Evolutionary conservation across 30 jellyfish, hydroid and myxozoan genomes (phyloP).

Genomic region (Hydractinia echinata): DNA sequence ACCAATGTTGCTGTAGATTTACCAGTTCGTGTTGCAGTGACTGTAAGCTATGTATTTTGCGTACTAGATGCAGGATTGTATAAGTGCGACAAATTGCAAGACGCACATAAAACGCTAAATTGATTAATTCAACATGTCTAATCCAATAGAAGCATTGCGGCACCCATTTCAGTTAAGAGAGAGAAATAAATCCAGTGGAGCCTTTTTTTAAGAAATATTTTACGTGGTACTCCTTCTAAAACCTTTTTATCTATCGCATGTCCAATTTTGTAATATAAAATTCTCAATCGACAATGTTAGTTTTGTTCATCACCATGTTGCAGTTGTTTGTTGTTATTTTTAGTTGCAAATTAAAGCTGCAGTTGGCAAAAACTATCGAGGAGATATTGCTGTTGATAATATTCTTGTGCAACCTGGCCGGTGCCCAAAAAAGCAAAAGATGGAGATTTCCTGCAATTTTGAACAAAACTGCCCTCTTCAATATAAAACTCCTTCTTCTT

Average conservation of each 20-base stretch:
- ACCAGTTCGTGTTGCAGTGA: background rate
- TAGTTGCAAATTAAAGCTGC: background rate
- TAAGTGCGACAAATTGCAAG: too few species aligned
- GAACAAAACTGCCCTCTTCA: background rate
- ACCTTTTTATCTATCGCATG: too few species aligned
- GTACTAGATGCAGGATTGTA: too few species aligned
- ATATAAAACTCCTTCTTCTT: background rate
- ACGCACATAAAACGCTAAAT: background rate
- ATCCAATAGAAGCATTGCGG: background rate
- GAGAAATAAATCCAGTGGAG: too few species aligned
- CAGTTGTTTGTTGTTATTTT: background rate
- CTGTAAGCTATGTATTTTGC: background rate
- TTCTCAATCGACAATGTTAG: too few species aligned
- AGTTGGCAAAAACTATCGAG: background rate
- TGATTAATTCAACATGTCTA: background rate
- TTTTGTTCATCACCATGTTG: too few species aligned
- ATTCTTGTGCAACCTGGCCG: conserved; percentile 1
- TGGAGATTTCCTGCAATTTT: background rate
- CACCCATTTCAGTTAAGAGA: too few species aligned
- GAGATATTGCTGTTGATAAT: conserved; percentile 7
- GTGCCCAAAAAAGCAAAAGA: background rate
- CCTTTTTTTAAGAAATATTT: too few species aligned
- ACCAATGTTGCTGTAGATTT: background rate
- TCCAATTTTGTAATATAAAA: too few species aligned
- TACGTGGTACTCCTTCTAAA: too few species aligned